phyloP scores from a whole-genome alignment of 2,888 invertebrate genomes.

The Micoletzkya japonica region DNA sequence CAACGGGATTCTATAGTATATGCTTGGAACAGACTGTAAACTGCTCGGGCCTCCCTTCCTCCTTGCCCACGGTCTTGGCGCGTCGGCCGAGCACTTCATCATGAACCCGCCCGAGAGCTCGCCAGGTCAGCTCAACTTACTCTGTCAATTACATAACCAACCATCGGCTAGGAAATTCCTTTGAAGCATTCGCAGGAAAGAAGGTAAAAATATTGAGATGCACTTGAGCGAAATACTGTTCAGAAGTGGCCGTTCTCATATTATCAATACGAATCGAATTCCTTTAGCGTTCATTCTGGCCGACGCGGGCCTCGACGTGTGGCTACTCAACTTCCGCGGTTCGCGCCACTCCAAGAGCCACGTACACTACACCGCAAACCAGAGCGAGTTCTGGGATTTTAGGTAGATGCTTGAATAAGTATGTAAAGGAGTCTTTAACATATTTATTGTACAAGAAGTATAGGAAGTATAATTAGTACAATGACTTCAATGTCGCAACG shows the following conservation, averaged over 20 bases:
- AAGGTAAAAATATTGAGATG: not conserved
- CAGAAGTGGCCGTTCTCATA: not conserved
- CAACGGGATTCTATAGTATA: not conserved
- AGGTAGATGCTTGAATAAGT: not conserved
- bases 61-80: constrained; percentile 17
- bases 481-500: too few species aligned
- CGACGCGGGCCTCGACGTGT: constrained; percentile 23
- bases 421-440: not conserved
- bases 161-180: too few species aligned
- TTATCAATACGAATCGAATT: not conserved
- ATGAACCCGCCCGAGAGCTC: constrained; percentile 16
- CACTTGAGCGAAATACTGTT: not conserved
- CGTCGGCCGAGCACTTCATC: constrained; percentile 13
- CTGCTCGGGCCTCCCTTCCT: not conserved
- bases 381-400: constrained; percentile 18
- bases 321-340: constrained; percentile 17
- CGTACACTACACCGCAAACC: not conserved
- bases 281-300: constrained; percentile 21
- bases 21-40: not conserved
- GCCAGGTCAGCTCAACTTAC: constrained; percentile 3
- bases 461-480: too few species aligned
- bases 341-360: constrained; percentile 14
- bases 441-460: too few species aligned
- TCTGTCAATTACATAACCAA: not conserved
- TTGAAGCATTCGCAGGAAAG: too few species aligned